Conservation (phyloP, 2,888 invertebrate species). For the Limulus polyphemus region DNA sequence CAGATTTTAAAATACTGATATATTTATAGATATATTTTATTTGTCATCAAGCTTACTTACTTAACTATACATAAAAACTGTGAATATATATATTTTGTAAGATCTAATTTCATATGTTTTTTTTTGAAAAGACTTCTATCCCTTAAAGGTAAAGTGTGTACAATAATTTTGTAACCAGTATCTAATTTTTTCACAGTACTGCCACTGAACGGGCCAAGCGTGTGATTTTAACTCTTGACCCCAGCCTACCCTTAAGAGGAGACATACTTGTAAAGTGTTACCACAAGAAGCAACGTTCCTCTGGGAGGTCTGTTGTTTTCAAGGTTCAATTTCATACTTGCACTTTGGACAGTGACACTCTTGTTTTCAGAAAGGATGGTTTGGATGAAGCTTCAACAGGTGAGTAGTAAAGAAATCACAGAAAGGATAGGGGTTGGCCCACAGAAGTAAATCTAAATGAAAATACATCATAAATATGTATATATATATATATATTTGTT, state of each 20-base stretch:
- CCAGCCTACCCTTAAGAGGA: constrained; percentile 62
- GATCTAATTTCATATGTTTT: too few relatives aligned
- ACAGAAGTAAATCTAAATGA: too few relatives aligned
- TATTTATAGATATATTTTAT: too few relatives aligned
- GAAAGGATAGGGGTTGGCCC: too few relatives aligned
- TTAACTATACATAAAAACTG: too few relatives aligned
- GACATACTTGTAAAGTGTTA: constrained; percentile 86
- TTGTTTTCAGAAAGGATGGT: constrained; percentile 72
- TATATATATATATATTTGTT: too few relatives aligned
- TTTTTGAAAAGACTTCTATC: neutral
- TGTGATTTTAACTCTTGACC: constrained; percentile 56
- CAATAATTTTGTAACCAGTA: neutral
- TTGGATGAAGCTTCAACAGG: constrained; percentile 72
- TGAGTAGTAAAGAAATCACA: constrained; percentile 36
- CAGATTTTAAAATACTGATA: too few relatives aligned
- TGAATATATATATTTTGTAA: too few relatives aligned
- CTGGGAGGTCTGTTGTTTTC: constrained; percentile 56
- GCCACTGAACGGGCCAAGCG: constrained; percentile 15
- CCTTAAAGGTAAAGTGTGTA: neutral
- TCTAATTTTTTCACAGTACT: constrained; percentile 6
- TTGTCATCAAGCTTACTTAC: too few relatives aligned
- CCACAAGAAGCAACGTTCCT: constrained; percentile 44
- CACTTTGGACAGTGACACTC: constrained; percentile 51
- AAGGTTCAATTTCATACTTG: constrained; percentile 89
- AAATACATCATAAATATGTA: too few relatives aligned